phyloP scores from a whole-genome alignment of 2,888 invertebrate genomes.

The Nowickia ferox region DNA sequence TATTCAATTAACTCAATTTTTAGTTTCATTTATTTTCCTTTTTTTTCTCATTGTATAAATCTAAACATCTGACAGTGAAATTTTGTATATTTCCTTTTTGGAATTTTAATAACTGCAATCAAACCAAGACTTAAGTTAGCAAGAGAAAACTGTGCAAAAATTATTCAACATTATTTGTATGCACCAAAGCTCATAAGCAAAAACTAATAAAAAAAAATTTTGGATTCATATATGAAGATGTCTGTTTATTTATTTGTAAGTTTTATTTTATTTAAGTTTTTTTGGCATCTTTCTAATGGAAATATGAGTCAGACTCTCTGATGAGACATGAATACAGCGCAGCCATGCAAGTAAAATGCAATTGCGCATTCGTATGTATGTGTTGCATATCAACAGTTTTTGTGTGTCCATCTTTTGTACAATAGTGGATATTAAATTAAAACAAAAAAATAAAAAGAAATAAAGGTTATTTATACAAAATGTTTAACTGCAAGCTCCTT shows the following conservation, averaged over 20 bases:
- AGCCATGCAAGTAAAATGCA: neutral
- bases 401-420: slow-evolving; percentile 51
- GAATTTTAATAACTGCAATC: slow-evolving; percentile 10
- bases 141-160: slow-evolving; percentile 31
- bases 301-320: slow-evolving; percentile 43
- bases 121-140: neutral
- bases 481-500: slow-evolving; percentile 42
- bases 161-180: slow-evolving; percentile 26
- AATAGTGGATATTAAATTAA: slow-evolving; percentile 17
- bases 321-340: neutral
- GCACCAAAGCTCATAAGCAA: slow-evolving; percentile 29
- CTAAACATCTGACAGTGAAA: slow-evolving; percentile 62
- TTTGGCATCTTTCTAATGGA: slow-evolving; percentile 28
- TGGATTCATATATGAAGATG: slow-evolving; percentile 56
- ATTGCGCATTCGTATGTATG: neutral
- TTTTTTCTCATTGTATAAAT: slow-evolving; percentile 41
- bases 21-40: neutral
- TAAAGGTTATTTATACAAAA: slow-evolving; percentile 69
- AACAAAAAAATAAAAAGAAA: slow-evolving; percentile 36
- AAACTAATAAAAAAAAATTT: slow-evolving; percentile 40
- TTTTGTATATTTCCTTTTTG: slow-evolving; percentile 28
- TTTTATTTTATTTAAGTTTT: slow-evolving; percentile 33
- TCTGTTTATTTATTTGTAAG: slow-evolving; percentile 42
- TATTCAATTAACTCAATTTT: slow-evolving; percentile 40
- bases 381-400: slow-evolving; percentile 46